Base-by-base conservation (phyloP, 2,888 invertebrate species). In the Agrochola lota region DNA sequence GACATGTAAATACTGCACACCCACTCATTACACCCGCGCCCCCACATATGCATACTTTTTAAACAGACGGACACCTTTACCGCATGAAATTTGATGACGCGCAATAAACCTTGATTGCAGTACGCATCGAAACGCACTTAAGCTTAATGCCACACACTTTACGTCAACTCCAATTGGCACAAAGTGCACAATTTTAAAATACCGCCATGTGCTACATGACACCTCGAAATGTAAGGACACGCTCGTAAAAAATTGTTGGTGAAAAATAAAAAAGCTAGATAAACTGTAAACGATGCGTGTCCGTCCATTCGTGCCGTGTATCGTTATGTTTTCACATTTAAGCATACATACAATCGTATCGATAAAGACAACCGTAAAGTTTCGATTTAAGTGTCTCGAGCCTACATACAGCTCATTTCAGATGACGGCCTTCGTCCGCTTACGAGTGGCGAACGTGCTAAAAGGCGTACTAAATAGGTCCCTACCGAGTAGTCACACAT, bases 321-420 rank as follows among this genome's bases (percentile, higher is more conserved):
- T 92, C 90, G 89, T 85, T 83, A 86, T 92, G 91, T 93, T 92
- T 91, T 91, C 91, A 92, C 91, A 92, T 94, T 93, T 89, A 93
- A 91, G 85, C 88, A 87, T 91, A 89, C 90, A 91, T 91, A 89
- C 90, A 91, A 92, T 91, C 90, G 92, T 88, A 89, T 90, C 92
- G 91, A 94, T 95, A 95, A 94, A 93, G 91, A 93, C 88, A 91
- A 90, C 91, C 93, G 92, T 96, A 96, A 96, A 95, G 89, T 92
- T 90, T 91, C 92, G 88, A 92, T 93, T 95, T 95, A 94, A 95
- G 92, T 94, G 92, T 88, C 83, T 81, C 89, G 89, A 88, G 90
- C 90, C 91, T 90, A 91, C 89, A 87, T 91, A 91, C 89, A 87
- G 91, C 88, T 89, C 91, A 86, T 92, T 94, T 92, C 90, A 90